These are phyloP conservation scores for Anarsia innoxiella DNA, from an alignment of 2,888 invertebrate genomes.

Conservation along the genomic window DNA sequence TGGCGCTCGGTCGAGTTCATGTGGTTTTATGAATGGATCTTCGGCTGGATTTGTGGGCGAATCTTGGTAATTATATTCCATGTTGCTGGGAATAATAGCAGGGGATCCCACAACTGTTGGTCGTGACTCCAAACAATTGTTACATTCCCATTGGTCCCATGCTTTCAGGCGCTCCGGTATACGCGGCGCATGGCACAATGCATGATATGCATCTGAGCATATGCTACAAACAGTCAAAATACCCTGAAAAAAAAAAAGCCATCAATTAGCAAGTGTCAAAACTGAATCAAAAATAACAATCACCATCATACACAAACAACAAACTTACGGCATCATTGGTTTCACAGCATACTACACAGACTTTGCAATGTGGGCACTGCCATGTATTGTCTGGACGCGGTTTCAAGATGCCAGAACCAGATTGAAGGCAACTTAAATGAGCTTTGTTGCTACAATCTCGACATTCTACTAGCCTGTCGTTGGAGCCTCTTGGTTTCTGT, in stretches of 20 bases:
- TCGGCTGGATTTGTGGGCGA: constrained; percentile 29
- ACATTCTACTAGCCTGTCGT: constrained; percentile 80
- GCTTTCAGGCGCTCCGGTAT: constrained; percentile 74
- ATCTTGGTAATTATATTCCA: constrained; percentile 39
- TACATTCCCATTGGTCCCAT: constrained; percentile 82
- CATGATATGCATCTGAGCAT: constrained; percentile 91
- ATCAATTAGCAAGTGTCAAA: neutral
- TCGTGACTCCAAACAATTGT: constrained; percentile 75
- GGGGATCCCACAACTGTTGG: constrained; percentile 54
- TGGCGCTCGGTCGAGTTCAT: constrained; percentile 58
- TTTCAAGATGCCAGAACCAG: constrained; percentile 79
- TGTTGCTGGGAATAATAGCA: constrained; percentile 42
- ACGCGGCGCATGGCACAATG: constrained; percentile 84
- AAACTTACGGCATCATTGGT: constrained; percentile 82
- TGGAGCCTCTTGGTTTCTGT: constrained; percentile 74
- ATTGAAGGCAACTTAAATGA: constrained; percentile 80
- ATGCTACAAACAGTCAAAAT: constrained; percentile 85
- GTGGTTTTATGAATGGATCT: constrained; percentile 63
- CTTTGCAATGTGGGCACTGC: constrained; percentile 94
- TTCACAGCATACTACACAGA: constrained; percentile 87
- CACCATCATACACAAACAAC: neutral
- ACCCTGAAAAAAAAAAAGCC: constrained; percentile 67
- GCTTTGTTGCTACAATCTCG: constrained; percentile 84
- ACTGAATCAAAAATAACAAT: neutral
- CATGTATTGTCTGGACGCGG: constrained; percentile 81